Conservation (phyloP, 2,888 invertebrate genomes). For the Sympetrum striolatum region DNA sequence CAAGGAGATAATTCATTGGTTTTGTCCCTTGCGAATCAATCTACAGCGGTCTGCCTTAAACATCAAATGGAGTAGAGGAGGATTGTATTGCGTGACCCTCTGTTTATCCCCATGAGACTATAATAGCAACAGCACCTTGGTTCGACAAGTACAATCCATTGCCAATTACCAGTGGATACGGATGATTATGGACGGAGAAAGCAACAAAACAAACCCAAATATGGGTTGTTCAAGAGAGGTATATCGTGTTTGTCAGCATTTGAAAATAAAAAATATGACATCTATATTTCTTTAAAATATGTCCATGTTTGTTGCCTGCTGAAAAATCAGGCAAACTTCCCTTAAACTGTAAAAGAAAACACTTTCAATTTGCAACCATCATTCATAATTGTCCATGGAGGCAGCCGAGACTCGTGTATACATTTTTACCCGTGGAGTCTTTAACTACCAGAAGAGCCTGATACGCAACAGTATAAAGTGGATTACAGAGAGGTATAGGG, state of each 20-base stretch:
- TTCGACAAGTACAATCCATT: conserved; percentile 36
- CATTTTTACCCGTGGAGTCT: conserved; percentile 35
- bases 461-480: neutral
- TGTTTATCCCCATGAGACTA: conserved; percentile 26
- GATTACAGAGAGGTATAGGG: neutral
- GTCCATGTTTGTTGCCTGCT: neutral
- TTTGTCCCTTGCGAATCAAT: neutral
- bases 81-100: neutral
- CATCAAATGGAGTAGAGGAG: neutral
- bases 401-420: conserved; percentile 23
- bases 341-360: conserved; percentile 30
- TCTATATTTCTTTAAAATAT: conserved; percentile 29
- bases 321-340: neutral
- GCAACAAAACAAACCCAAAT: conserved; percentile 36
- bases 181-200: conserved; percentile 41
- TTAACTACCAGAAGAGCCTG: neutral
- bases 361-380: conserved; percentile 10
- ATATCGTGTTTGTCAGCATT: conserved; percentile 33
- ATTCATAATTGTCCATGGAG: neutral
- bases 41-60: neutral
- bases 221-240: conserved; percentile 41
- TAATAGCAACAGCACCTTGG: conserved; percentile 31
- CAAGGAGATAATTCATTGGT: neutral
- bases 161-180: conserved; percentile 14
- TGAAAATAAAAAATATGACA: conserved; percentile 26